phyloP scores from a whole-genome alignment of 2,888 invertebrate genomes.

The Metallyticus violacea region DNA sequence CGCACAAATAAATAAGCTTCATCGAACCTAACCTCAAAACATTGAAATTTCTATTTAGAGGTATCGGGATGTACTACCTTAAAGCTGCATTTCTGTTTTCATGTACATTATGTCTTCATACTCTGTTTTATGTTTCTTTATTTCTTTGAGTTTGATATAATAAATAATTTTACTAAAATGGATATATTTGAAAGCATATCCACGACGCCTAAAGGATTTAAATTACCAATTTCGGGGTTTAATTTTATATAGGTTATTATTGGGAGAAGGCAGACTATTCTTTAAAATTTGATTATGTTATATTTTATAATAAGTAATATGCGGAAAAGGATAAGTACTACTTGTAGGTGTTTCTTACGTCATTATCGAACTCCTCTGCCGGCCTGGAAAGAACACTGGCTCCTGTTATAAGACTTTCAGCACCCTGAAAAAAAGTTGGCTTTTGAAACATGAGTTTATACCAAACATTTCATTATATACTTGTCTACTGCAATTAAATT shows the following conservation, averaged over 20 bases:
- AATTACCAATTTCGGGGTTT: neutral
- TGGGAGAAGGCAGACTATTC: neutral
- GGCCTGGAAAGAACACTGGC: slow-evolving; percentile 43
- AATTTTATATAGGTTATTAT: too few species aligned
- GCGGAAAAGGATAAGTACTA: too few species aligned
- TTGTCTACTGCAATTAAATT: neutral
- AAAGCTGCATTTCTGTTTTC: neutral
- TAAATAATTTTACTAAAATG: neutral
- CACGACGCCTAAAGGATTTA: neutral
- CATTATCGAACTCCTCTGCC: slow-evolving; percentile 87
- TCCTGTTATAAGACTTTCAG: slow-evolving; percentile 42
- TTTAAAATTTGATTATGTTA: too few species aligned
- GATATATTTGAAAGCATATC: neutral
- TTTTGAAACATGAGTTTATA: neutral
- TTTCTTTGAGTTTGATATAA: too few species aligned
- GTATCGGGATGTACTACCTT: neutral
- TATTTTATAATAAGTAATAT: too few species aligned
- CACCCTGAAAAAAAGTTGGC: slow-evolving; percentile 38
- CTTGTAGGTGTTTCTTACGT: slow-evolving; percentile 56
- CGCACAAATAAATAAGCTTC: too few species aligned
- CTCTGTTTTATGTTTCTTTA: neutral
- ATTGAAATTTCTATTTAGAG: neutral
- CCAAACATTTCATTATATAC: neutral
- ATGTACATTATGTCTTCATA: neutral
- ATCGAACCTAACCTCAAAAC: neutral